These are phyloP conservation scores for Nephila pilipes DNA, from an alignment of 1,140 invertebrate genomes.

Conservation along the genomic window DNA sequence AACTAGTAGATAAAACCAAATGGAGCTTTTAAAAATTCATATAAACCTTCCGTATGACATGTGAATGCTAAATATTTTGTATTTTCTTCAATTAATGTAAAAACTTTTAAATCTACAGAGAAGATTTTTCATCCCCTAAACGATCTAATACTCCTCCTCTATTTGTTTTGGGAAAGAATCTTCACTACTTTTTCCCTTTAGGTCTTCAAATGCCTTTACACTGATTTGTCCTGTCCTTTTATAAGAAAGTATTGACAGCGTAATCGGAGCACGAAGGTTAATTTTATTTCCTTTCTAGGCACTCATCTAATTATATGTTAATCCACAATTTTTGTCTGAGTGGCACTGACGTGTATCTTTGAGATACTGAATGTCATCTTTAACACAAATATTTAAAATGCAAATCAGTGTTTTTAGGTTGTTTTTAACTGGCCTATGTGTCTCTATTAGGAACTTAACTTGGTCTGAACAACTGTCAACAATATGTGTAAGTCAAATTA, in stretches of 20 bases:
- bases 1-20: too few species aligned
- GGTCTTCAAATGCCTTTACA: background rate
- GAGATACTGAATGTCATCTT: background rate
- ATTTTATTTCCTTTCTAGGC: background rate
- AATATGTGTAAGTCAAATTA: background rate
- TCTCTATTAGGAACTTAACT: background rate
- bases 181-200: background rate
- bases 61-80: constrained; percentile 30
- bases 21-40: constrained; percentile 31
- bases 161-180: background rate
- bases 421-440: background rate
- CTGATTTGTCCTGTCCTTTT: background rate
- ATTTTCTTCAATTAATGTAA: constrained; percentile 27
- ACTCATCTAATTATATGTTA: background rate
- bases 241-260: background rate
- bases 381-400: background rate
- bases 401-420: background rate
- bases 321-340: background rate
- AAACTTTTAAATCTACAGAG: constrained; percentile 38
- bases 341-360: background rate
- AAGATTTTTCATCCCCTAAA: constrained; percentile 14
- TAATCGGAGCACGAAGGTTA: background rate
- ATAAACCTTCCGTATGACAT: background rate
- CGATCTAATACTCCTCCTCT: constrained; percentile 27
- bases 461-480: background rate